A percentile compares a stretch with the other conserved stretches of the same genome.
phyloP scores from a whole-genome alignment of 1,140 invertebrate species.

The Bombus vancouverensis region DNA sequence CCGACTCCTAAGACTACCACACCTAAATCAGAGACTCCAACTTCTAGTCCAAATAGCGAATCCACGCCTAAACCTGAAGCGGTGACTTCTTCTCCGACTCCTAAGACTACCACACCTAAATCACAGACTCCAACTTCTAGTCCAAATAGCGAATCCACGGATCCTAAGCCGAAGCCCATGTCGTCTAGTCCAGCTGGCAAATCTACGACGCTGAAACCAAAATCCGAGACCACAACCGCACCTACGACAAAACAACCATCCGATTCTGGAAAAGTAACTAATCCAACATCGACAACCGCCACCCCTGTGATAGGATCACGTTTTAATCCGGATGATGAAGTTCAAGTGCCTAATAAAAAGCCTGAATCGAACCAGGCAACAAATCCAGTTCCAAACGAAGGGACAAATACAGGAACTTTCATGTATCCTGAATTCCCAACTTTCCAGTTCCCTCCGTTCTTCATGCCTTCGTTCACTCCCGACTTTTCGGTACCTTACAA shows the following conservation, averaged over 20 bases:
- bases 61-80: neutral
- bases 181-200: conserved; percentile 5
- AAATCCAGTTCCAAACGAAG: neutral
- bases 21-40: neutral
- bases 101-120: no score
- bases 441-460: conserved; percentile 4
- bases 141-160: neutral
- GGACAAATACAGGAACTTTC: no score
- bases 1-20: no score
- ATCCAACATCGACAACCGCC: neutral
- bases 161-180: neutral
- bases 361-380: neutral
- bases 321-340: neutral
- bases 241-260: conserved; percentile 13
- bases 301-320: neutral
- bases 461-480: neutral
- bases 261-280: neutral
- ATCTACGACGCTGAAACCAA: neutral
- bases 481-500: neutral
- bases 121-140: no score
- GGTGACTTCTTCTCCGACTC: no score
- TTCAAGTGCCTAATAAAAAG: neutral
- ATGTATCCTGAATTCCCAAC: neutral
- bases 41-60: neutral
- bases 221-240: neutral